phyloP scores from a whole-genome alignment of 2,113 vertebrate genomes.

The Podarcis cretensis region DNA sequence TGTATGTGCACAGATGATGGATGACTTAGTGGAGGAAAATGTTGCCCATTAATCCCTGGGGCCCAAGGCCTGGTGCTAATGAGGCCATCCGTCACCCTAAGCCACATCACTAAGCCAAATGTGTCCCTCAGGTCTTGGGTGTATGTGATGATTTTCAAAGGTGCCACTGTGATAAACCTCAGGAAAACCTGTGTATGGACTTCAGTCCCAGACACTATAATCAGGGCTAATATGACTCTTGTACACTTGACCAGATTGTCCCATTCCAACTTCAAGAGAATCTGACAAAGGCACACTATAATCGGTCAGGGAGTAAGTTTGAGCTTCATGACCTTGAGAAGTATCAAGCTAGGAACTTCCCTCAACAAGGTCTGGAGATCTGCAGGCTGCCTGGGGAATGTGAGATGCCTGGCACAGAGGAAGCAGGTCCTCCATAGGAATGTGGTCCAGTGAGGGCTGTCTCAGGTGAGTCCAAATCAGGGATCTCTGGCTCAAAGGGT shows the following conservation, averaged over 20 bases:
- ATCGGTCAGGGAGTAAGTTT: not conserved
- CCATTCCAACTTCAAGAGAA: not conserved
- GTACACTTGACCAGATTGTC: not conserved
- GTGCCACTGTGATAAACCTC: not conserved
- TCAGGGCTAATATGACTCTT: not conserved
- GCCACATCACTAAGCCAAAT: constrained; percentile 21
- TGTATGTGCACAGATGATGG: not conserved
- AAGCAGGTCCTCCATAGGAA: no score
- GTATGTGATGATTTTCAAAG: constrained; percentile 9
- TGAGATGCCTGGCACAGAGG: no score
- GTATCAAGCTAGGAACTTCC: not conserved
- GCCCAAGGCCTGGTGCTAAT: constrained; percentile 7
- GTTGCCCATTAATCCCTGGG: constrained; percentile 1
- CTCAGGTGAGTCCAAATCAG: no score
- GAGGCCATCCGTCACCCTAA: constrained; percentile 30
- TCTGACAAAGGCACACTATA: not conserved
- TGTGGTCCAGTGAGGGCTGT: no score
- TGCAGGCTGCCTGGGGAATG: no score
- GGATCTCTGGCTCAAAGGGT: not conserved
- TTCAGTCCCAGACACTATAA: not conserved
- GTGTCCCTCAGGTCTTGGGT: not conserved
- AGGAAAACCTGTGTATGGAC: not conserved
- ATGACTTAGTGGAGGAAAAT: constrained; percentile 19
- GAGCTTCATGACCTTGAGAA: not conserved
- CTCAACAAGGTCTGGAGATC: no score